Base-by-base conservation (phyloP, 2,888 invertebrate genomes). In the Eupithecia dodoneata region DNA sequence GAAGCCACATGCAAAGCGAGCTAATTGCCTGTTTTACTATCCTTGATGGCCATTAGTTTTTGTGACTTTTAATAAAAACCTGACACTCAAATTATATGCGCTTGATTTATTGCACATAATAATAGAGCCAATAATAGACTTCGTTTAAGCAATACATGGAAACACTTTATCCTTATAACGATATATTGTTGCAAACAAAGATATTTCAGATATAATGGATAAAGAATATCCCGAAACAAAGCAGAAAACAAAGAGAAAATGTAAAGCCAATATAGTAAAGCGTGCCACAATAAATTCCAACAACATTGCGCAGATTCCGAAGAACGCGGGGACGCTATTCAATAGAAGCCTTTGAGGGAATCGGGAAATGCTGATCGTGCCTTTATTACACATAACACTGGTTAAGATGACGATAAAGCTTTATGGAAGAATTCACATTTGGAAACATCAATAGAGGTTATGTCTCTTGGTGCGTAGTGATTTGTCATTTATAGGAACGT, bases 271-370 rank as follows among this genome's bases (percentile, higher is more conserved):
- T 77, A 74, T 73, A 74, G 41, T 67, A 74, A 52, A 55, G 73
- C 76, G 73, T 78, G 74, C 79, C 76, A 79, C 80, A 83, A 81
- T 83, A 82, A 82, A 83, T 83, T 81, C 82, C 79, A 44, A 81
- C 81, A 41, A 72, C 73, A 74, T 78, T 59, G 69, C 63, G 67
- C 45, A 63, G 65, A 70, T 67, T 63, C 73, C 30, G 49, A 71
- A 73, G 67, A 82, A 83, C 81, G 78, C 82, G 84, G 80, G 80
- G 80, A 55, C 72, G 74, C 81, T 81, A 81, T 82, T 83, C 83
- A 84, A 84, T 84, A 82, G 81, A 30, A 83, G 75, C 79, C 83
- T 84, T 83, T 83, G 77, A 81, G 79, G 81, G 79, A 75, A 81
- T 84, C 80, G 81, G 80, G 82, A 84, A 86, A 85, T 78, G 72